A percentile compares a stretch with the other conserved stretches of the same genome.
phyloP scores from a whole-genome alignment of 2,888 invertebrate genomes.

The Buathra laborator region DNA sequence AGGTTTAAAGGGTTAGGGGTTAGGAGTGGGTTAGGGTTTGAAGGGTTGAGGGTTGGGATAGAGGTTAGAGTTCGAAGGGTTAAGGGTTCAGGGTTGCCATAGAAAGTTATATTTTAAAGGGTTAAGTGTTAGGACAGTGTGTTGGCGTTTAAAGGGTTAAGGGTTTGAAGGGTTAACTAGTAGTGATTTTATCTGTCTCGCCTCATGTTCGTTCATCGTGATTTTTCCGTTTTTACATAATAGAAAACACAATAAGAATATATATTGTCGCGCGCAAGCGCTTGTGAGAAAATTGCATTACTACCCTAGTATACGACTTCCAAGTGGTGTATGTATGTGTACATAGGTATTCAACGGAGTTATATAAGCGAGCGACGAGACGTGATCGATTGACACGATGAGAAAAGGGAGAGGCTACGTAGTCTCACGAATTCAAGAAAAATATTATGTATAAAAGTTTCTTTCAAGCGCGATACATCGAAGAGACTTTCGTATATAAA shows the following conservation, averaged over 20 bases:
- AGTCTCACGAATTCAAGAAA: neutral
- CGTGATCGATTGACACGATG: constrained; percentile 46
- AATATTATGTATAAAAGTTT: neutral
- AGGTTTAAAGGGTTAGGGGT: too few relatives aligned
- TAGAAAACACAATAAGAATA: constrained; percentile 18
- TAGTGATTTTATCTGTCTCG: neutral
- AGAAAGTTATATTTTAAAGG: too few relatives aligned
- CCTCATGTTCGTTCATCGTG: neutral
- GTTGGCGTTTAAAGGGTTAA: too few relatives aligned
- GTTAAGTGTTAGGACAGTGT: too few relatives aligned
- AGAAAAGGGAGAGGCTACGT: constrained; percentile 17
- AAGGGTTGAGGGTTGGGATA: too few relatives aligned
- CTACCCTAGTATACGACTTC: neutral
- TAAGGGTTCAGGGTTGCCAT: too few relatives aligned
- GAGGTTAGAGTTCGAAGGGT: too few relatives aligned
- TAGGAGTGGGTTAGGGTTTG: neutral
- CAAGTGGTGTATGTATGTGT: neutral
- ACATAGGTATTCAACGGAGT: neutral
- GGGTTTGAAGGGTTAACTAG: neutral
- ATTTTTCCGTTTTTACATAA: neutral
- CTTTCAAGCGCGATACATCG: neutral
- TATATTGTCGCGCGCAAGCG: constrained; percentile 25
- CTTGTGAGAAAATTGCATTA: constrained; percentile 17
- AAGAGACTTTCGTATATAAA: too few relatives aligned
- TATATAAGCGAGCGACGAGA: constrained; percentile 20